These are phyloP conservation scores for Rafetus swinhoei DNA, from an alignment of 2,113 vertebrate species.

Conservation along the genomic window DNA sequence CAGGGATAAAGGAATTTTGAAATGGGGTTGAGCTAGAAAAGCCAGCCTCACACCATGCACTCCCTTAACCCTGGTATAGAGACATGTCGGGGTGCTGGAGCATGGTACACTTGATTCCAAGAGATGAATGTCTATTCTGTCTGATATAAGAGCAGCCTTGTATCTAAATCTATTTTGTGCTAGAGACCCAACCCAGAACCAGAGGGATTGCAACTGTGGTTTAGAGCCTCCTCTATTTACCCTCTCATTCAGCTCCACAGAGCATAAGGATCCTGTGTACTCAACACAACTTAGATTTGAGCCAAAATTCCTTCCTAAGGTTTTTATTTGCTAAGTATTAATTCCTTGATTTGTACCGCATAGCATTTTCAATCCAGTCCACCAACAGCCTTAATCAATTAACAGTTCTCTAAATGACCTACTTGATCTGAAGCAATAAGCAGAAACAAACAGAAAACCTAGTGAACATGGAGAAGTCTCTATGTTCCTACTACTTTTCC, in stretches of 20 bases:
- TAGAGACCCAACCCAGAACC: accelerated
- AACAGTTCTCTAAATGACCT: neutral
- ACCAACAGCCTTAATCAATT: neutral
- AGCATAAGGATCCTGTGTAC: neutral
- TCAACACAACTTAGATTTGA: neutral
- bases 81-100: neutral
- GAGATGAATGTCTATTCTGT: neutral
- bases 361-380: conserved; percentile 29
- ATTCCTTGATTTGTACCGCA: conserved; percentile 22
- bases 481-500: neutral
- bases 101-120: neutral
- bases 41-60: accelerated
- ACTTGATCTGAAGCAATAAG: neutral
- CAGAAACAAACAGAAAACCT: neutral
- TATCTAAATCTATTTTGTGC: neutral
- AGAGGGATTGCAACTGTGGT: neutral
- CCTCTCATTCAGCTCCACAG: neutral
- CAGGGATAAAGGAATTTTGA: neutral
- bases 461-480: neutral
- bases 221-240: neutral
- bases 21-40: neutral
- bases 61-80: neutral
- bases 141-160: neutral
- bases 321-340: conserved; percentile 9
- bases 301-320: neutral